Evolutionary conservation across 1,140 invertebrate species (phyloP).

Genomic region (Drosophila yakuba): DNA sequence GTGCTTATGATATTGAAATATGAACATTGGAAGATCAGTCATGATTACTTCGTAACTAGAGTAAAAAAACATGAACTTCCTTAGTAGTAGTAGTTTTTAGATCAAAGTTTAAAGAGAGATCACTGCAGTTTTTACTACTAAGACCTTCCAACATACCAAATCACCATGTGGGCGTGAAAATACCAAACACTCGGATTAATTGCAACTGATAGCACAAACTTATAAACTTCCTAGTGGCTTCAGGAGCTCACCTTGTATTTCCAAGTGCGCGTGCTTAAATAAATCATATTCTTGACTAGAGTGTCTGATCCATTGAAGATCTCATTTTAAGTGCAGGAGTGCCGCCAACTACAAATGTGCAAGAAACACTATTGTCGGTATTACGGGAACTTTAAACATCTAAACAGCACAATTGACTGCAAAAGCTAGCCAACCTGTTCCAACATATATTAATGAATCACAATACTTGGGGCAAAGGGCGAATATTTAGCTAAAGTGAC

Average conservation of each 20-base stretch:
- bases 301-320: slow-evolving; percentile 63
- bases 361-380: slow-evolving; percentile 71
- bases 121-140: neutral
- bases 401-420: slow-evolving; percentile 4
- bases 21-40: too few relatives aligned
- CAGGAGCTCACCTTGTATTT: slow-evolving; percentile 20
- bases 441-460: neutral
- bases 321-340: slow-evolving; percentile 81
- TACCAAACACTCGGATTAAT: slow-evolving; percentile 77
- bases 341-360: slow-evolving; percentile 65
- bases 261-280: slow-evolving; percentile 83
- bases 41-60: too few relatives aligned
- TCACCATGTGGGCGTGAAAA: slow-evolving; percentile 64
- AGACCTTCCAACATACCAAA: neutral
- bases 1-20: too few relatives aligned
- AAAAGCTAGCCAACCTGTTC: neutral
- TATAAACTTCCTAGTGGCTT: slow-evolving; percentile 31
- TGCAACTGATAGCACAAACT: slow-evolving; percentile 63
- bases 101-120: neutral
- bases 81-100: neutral
- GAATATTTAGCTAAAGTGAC: slow-evolving; percentile 33
- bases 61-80: too few relatives aligned
- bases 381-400: slow-evolving; percentile 15
- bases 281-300: slow-evolving; percentile 77
- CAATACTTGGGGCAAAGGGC: slow-evolving; percentile 4